Evolutionary conservation across 2,888 invertebrate genomes (phyloP), one percentile per base, ranked within the genome.

Genomic region (Octonoba sinensis): DNA sequence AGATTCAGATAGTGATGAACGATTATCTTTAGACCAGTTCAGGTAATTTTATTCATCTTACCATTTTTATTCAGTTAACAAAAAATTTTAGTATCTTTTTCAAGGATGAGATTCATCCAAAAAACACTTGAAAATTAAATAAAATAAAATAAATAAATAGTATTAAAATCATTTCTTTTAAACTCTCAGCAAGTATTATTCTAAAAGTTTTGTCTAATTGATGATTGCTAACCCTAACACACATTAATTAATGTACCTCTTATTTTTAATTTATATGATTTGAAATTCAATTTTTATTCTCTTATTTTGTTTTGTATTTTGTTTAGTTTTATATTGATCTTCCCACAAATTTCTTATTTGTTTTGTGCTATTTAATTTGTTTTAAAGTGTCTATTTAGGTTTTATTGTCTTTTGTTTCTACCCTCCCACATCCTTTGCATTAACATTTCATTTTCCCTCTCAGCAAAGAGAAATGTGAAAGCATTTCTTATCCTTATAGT

Each of bases 1-100:
- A 60, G 95, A 95, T 88, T 94, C 94, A 11, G 95, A 95, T 88
- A 95, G 95, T 86, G 90, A 91, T 59, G 85, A 84, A 24, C 92
- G 92, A 87, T 90, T 91, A 78, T 89, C 86, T 51, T 84, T 70
- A 15, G 79, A 79, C 54, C 79, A 64, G 16, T 79, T 73, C 69
- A 79, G 79, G 79, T 79, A 79, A 20, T 57, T 36, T 13, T n/a
- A n/a, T 20, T 18, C 54, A 54, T 54, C 15, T 18, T 54, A n/a
- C n/a, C 15, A n/a, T 8, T 4, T 36, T 36, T 36, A 4, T 11
- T 36, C 36, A 36, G 36, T 36, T 36, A 11, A 36, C 36, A 11
- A 36, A 36, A n/a, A 36, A 36, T 36, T 36, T 36, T 36, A 4
- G 36, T 36, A 1, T 36, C 6, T 8, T 36, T 36, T 36, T 36